Percentiles rank a stretch among this genome's conserved stretches.
Evolutionary conservation across 1,140 invertebrate species (phyloP).

Genomic region (Metopolophium dirhodum): DNA sequence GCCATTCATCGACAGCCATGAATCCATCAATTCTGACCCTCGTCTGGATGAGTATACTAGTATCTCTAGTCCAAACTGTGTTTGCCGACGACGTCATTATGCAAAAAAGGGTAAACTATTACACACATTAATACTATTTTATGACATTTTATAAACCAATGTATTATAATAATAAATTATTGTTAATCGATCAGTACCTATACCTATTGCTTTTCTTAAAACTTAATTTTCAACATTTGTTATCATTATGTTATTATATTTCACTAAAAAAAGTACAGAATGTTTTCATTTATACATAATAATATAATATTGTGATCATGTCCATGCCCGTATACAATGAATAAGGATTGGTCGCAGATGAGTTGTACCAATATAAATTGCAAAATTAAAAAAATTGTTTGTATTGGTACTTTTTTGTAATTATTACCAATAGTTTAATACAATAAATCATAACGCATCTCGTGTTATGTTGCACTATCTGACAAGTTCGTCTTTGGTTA

Average conservation of each 20-base stretch:
- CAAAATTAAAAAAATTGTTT: background rate
- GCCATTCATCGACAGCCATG: slow-evolving; percentile 44
- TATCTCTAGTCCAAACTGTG: slow-evolving; percentile 51
- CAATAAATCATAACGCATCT: background rate
- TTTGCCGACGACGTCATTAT: slow-evolving; percentile 60
- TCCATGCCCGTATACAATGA: too few relatives aligned
- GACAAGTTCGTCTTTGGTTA: background rate
- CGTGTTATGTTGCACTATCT: background rate
- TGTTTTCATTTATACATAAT: background rate
- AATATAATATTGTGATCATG: too few relatives aligned
- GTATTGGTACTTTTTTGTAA: background rate
- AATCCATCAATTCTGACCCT: slow-evolving; percentile 42
- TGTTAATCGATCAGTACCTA: background rate
- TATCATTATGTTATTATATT: background rate
- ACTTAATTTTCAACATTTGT: background rate
- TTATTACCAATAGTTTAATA: background rate
- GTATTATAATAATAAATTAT: background rate
- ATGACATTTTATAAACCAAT: background rate
- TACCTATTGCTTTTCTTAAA: background rate
- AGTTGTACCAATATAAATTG: background rate
- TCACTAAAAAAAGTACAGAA: background rate
- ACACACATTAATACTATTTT: background rate
- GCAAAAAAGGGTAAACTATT: slow-evolving; percentile 60
- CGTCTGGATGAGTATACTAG: slow-evolving; percentile 51
- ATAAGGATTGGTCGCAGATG: background rate